Evolutionary conservation across 2,888 invertebrate species (phyloP), one percentile per base, ranked within the genome.

Genomic region (Marronus borbonicus): DNA sequence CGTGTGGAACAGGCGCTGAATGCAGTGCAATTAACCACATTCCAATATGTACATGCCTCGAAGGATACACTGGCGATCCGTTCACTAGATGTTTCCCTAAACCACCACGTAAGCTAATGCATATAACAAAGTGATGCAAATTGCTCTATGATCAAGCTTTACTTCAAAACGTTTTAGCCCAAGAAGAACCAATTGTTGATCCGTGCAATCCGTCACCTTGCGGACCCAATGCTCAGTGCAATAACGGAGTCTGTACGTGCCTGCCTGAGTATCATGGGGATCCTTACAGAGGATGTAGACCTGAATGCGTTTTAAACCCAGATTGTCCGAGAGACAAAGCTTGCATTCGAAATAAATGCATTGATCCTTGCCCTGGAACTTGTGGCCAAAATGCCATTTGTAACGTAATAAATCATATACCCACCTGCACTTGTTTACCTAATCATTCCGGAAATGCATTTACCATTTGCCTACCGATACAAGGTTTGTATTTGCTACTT

Each of bases 191-290:
- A 81, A 82, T 84, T 76, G 83, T 89, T 62, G 86, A 93, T 84
- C 95, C 95, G 44, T 96, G 95, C 86, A 91, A 92, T 85, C 95
- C 95, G 77, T 93, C 94, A 55, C 95, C 95, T 10, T 96, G 96
- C 86, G 96, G 96, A n/a, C 91, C 94, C 8, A 96, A 96, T 88
- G 93, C 96, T 28, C 89, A 93, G 83, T 96, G 96, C 85, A 93
- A 92, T 84, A 93, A 94, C 87, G 94, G 95, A 31, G 92, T 94
- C 66, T 96, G 96, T 86, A 91, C 93, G 58, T 96, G 96, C 86
- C 85, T 94, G 79, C 91, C 93, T 5, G 94, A 94, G 87, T 95
- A 95, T 86, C 93, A 93, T 83, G 96, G 96, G 55, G 95, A 95
- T 88, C 94, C 95, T 44, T 92, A 93, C 85, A 90, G 90, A 85